Base-by-base conservation (phyloP, 2,113 vertebrate species). In the Perccottus glenii region DNA sequence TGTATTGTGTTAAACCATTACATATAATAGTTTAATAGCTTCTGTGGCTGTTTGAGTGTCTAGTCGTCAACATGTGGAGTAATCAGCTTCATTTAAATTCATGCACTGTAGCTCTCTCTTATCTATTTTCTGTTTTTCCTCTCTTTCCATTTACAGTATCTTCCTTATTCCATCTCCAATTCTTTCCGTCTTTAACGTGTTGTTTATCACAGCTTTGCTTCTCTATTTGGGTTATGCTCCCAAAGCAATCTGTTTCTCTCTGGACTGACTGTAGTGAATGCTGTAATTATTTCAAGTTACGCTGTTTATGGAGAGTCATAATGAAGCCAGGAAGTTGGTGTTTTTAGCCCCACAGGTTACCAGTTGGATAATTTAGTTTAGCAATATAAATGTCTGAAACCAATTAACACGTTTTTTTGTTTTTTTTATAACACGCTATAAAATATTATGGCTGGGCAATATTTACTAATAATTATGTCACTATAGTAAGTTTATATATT, bases 11-110 rank as follows among this genome's bases (percentile, higher is more conserved):
- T 74, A 46, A 67, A 40, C 27, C 10, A 12, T 48, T 36, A 56
- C 42, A 47, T 15, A 42, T 48, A 53, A 47, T 9, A 43, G 19
- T 51, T 27, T 11, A 38, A 67, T 11, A 9, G 15, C 7, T 11
- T 64, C 14, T 7, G 27, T 51, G 42, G 47, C 32, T 56, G 64
- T 43, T 4, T 10, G n/a, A 56, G 38, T 56, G 35, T 65, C 66
- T 57, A 38, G 60, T 53, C 32, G 40, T 46, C 48, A 42, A 53
- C 48, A 33, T 42, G 51, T 45, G 43, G 48, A 70, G 50, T 50
- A 36, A 60, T 67, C 38, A 12, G 2, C 40, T 65, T 61, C 65
- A 63, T 75, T 75, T 59, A 75, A 67, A 77, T 75, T 76, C 48
- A 62, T 64, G 58, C 16, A 8, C 5, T 8, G 70, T 56, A 49